Percentiles rank a stretch among this genome's conserved stretches.
Conservation (phyloP, 1,140 invertebrate species). For the Drosophila sproati region DNA sequence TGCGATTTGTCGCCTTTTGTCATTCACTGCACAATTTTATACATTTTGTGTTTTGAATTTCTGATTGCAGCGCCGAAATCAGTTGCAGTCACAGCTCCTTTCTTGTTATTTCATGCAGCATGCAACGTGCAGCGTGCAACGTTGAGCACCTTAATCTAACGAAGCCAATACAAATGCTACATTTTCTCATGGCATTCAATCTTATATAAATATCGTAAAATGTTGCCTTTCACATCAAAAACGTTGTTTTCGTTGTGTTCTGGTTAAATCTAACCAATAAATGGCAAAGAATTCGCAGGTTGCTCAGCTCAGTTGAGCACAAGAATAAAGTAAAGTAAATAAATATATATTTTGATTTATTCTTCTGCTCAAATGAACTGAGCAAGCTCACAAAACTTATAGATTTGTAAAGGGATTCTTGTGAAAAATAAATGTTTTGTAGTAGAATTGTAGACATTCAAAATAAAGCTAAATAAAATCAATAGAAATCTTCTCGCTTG, state of each 20-base stretch:
- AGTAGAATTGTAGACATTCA: too few species aligned
- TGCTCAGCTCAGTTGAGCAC: slow-evolving; percentile 2
- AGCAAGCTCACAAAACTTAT: too few species aligned
- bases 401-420: too few species aligned
- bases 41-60: slow-evolving; percentile 14
- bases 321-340: slow-evolving; percentile 1
- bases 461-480: too few species aligned
- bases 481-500: too few species aligned
- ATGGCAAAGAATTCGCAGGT: background rate
- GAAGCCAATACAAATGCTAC: slow-evolving; percentile 11
- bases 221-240: background rate
- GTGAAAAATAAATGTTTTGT: too few species aligned
- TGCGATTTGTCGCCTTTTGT: slow-evolving; percentile 29
- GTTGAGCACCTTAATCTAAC: slow-evolving; percentile 1
- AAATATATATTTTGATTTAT: background rate
- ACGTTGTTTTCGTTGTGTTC: slow-evolving; percentile 5
- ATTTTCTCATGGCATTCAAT: background rate
- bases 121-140: slow-evolving; percentile 17
- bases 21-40: slow-evolving; percentile 56
- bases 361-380: too few species aligned
- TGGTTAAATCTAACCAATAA: slow-evolving; percentile 13
- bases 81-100: slow-evolving; percentile 22
- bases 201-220: background rate
- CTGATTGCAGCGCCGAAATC: slow-evolving; percentile 33
- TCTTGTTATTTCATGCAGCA: slow-evolving; percentile 10